Conservation (phyloP, 2,888 invertebrate species). For the Stenchaetothrips biformis region DNA sequence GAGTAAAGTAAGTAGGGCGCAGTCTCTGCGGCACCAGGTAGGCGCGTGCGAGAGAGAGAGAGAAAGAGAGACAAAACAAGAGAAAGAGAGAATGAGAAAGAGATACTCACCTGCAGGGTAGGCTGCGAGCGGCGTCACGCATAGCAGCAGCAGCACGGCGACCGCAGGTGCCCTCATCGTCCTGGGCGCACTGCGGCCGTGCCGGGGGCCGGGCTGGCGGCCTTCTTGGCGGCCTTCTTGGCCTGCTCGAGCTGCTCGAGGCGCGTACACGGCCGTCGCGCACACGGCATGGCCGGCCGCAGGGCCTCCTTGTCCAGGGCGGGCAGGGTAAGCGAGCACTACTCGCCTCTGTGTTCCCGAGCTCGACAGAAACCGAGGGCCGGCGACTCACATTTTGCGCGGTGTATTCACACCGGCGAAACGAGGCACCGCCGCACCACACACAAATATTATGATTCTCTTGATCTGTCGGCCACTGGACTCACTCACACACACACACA, state of each 20-base stretch:
- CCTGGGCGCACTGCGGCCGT: neutral
- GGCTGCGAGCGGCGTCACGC: neutral
- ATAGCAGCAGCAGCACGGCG: neutral
- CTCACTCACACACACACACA: neutral
- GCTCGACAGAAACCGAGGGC: too few species aligned
- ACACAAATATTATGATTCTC: too few species aligned
- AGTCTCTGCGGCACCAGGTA: too few species aligned
- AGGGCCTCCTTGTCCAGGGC: neutral
- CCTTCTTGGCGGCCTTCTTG: neutral
- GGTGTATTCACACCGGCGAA: neutral
- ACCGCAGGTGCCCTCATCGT: neutral
- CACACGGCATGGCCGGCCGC: neutral
- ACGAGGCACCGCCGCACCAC: neutral
- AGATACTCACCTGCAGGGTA: slow-evolving; percentile 1
- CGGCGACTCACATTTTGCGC: neutral
- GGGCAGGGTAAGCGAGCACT: neutral
- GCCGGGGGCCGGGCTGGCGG: neutral
- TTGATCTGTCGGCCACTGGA: neutral
- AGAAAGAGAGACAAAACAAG: too few species aligned
- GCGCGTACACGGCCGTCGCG: neutral
- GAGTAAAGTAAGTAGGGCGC: too few species aligned
- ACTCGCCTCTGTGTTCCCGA: neutral
- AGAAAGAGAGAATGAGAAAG: too few species aligned
- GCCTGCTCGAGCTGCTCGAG: neutral
- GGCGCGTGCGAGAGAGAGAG: too few species aligned